A percentile compares a stretch with the other conserved stretches of the same genome.
These are phyloP conservation scores for Acrobasis suavella DNA, from an alignment of 2,888 invertebrate species.

Conservation along the genomic window DNA sequence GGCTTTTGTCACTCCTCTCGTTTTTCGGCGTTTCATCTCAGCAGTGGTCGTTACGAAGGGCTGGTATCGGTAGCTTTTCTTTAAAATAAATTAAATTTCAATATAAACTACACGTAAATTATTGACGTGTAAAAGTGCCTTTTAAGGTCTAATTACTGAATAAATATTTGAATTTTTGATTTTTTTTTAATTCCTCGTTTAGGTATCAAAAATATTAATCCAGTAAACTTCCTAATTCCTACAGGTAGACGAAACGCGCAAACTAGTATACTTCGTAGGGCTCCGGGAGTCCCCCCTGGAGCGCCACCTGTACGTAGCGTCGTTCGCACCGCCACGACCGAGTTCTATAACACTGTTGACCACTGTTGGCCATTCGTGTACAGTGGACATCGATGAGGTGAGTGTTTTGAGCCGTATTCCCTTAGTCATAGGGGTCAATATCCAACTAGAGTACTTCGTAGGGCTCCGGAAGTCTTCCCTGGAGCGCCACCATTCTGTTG, in stretches of 20 bases:
- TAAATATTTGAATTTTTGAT: no score
- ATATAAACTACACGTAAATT: no score
- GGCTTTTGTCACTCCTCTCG: no score
- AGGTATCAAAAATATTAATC: no score
- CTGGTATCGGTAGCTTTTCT: no score
- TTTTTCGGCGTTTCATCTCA: no score
- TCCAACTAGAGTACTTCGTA: not conserved
- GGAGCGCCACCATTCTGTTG: not conserved
- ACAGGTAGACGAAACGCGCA: slow-evolving; percentile 87
- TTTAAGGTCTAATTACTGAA: no score
- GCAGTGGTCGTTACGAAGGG: no score
- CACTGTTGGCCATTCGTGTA: slow-evolving; percentile 92
- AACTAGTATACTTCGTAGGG: slow-evolving; percentile 95
- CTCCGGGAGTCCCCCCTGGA: slow-evolving; percentile 95
- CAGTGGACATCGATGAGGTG: slow-evolving; percentile 90
- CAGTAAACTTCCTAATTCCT: no score
- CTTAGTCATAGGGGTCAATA: not conserved
- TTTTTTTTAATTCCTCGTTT: no score
- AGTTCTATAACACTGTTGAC: slow-evolving; percentile 90
- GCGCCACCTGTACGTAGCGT: slow-evolving; percentile 94
- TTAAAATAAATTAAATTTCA: no score
- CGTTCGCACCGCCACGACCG: slow-evolving; percentile 82
- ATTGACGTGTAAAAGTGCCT: no score
- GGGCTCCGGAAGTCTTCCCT: not conserved
- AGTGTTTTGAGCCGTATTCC: slow-evolving; percentile 28